These are phyloP conservation scores for Sylvia atricapilla DNA, from an alignment of 2,113 vertebrate genomes.

Conservation along the genomic window DNA sequence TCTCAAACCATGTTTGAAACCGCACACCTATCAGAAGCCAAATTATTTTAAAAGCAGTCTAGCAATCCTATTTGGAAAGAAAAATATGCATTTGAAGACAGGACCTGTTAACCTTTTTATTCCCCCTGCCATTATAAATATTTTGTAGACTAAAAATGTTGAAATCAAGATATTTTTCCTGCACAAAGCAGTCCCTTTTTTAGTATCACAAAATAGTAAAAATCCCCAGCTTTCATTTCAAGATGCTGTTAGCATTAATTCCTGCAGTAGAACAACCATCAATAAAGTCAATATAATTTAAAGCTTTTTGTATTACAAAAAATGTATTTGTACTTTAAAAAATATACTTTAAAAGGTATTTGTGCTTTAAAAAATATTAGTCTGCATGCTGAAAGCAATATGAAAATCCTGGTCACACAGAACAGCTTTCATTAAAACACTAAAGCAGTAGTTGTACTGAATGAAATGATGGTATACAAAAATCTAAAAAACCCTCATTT, in stretches of 20 bases:
- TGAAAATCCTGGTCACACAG: background rate
- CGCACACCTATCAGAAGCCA: background rate
- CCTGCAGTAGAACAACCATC: background rate
- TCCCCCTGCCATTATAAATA: background rate
- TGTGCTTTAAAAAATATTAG: background rate
- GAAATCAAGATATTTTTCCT: background rate
- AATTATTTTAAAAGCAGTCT: slow-evolving; percentile 3
- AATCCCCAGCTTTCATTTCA: background rate
- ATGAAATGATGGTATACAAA: background rate
- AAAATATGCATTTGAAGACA: background rate
- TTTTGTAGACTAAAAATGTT: background rate
- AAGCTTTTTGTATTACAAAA: background rate
- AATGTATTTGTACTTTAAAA: background rate
- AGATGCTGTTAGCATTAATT: background rate
- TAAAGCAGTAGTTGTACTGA: background rate
- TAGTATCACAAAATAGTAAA: background rate
- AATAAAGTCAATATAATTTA: background rate
- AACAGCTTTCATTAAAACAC: background rate
- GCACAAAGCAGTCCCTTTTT: background rate
- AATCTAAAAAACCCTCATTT: background rate
- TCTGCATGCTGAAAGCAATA: background rate
- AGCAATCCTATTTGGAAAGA: background rate
- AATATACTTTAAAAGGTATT: background rate
- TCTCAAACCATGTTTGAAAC: background rate
- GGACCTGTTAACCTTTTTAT: background rate